Evolutionary conservation across 1,140 invertebrate genomes (phyloP).

Genomic region (Sycobia sp.): DNA sequence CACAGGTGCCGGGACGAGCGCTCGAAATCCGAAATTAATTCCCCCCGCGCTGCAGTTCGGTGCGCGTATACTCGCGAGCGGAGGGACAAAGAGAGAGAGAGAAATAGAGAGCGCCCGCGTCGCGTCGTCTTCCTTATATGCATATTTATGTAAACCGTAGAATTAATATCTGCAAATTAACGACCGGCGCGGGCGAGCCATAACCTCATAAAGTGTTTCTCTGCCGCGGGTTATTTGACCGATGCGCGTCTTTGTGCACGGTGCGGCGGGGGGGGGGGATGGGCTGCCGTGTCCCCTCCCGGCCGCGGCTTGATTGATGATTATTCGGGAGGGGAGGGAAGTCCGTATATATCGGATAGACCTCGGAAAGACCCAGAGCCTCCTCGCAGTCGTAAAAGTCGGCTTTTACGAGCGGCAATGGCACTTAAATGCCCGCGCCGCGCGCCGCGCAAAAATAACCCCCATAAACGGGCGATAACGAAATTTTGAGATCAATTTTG

Average conservation of each 20-base stretch:
- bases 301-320: slow-evolving; percentile 28
- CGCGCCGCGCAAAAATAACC: slow-evolving; percentile 23
- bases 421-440: slow-evolving; percentile 15
- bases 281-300: background rate
- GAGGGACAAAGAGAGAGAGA: too few species aligned
- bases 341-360: slow-evolving; percentile 25
- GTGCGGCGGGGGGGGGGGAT: background rate
- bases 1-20: too few species aligned
- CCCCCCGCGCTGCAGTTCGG: too few species aligned
- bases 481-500: slow-evolving; percentile 46
- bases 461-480: slow-evolving; percentile 31
- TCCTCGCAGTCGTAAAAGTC: slow-evolving; percentile 29
- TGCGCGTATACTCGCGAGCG: too few species aligned
- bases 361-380: background rate
- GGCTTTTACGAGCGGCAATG: slow-evolving; percentile 34
- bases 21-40: too few species aligned
- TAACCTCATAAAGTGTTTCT: background rate
- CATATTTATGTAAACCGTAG: too few species aligned
- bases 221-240: background rate
- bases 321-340: slow-evolving; percentile 16
- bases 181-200: background rate
- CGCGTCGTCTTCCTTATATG: too few species aligned
- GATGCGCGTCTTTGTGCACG: background rate
- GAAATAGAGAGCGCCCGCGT: too few species aligned
- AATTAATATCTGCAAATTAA: background rate